Base-by-base conservation (phyloP, 2,888 invertebrate species). In the Callosobruchus maculatus region DNA sequence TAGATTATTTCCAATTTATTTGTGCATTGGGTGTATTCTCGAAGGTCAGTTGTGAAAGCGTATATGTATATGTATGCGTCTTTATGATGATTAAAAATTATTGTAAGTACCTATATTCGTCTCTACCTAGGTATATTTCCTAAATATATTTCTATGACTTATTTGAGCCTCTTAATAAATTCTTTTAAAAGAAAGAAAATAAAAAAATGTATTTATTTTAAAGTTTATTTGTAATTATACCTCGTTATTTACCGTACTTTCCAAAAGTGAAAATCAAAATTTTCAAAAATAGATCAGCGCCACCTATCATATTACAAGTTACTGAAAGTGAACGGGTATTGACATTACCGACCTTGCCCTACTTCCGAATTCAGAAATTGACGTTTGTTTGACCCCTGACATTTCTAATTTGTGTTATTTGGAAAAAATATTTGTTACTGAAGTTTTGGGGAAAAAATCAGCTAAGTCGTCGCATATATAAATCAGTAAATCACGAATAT, bases 381-480 rank as follows among this genome's bases (percentile, higher is more conserved):
- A 49, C 49, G 49, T 49, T 49, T 13, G 49, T 49, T 49, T 13
- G 49, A 7, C 4, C 49, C 49, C 13, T 49, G 49, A 49, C 49
- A 49, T 49, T 49, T 49, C 9, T 49, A 18, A 49, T 49, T 49
- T 26, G 26, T 18, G 13, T 0, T 26, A 26, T 26, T 26, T 26
- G 26, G 7, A 18, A 49, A 49, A 49, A 49, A 3, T 49, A 49
- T 49, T 49, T 49, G 26, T 26, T 26, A 7, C 13, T 1, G 13
- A 49, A 3, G 1, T 3, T 49, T 49, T 49, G 49, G 49, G 49
- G 70, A 77, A 73, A 79, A 7, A 49, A 13, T 7, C 13, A 3
- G 18, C 49, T 1, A 49, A 49, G 49, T 49, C 13, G 49, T 49
- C 13, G 13, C 13, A 18, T 49, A 49, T 13, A 26, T 7, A 49